Evolutionary conservation across 2,113 vertebrate species (phyloP), one percentile per base, ranked within the genome.

Genomic region (Tamias sibiricus): DNA sequence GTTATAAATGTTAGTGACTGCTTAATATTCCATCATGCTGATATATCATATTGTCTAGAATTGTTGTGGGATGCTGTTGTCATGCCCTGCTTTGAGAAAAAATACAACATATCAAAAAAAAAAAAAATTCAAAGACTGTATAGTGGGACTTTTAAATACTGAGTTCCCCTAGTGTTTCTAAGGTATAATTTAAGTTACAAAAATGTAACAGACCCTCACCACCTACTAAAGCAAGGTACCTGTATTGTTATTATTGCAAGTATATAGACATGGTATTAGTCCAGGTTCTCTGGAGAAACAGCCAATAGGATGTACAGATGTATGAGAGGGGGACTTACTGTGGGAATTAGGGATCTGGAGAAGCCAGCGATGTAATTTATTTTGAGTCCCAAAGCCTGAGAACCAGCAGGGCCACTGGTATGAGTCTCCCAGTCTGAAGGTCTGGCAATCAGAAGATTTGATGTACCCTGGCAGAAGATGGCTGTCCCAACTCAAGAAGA

Each of bases 1-100:
- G 95, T 93, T 96, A 91, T 79, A 89, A 77, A 93, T 95, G 68
- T 90, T 97, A 95, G 93, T 95, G 68, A 91, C 74, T 92, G 52
- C 37, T 94, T 95, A 94, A 87, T 96, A 94, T 82, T 86, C 72
- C 83, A 64, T 91, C 90, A 91, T 86, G 74, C 62, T 54, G 90
- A 93, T 91, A 40, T 32, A 57, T 52, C 40, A 2, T 54, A 79
- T 88, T 93, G 52, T 95, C 90, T 96, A 89, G 86, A 90, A 83
- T 8, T 7, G 85, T 6, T 54, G 90, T 77, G 86, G 89, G 77
- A 80, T 84, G 72, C 92, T 84, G n/a, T 64, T 96, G 8, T 81
- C 94, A 75, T 5, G 72, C 49, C 8, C 54, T 83, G 42, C 54
- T 91, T 91, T 93, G 90, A 91, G 74, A 93, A 91, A 93, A 91